Evolutionary conservation across 1,140 invertebrate genomes (phyloP).

Genomic region (Atta cephalotes): DNA sequence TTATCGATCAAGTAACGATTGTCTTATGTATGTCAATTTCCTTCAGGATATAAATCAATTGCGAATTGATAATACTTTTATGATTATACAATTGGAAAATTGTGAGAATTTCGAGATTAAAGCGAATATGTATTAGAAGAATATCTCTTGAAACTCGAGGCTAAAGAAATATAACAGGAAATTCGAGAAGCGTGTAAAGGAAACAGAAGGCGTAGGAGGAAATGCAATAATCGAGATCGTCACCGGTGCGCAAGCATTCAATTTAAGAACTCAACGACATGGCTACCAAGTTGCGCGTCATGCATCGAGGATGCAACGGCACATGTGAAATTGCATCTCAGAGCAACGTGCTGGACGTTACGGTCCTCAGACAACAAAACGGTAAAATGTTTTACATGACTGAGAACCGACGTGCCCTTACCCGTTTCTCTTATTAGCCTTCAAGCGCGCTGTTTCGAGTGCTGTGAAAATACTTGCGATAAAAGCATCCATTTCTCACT

Average conservation of each 20-base stretch:
- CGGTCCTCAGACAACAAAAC: slow-evolving; percentile 57
- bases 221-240: slow-evolving; percentile 33
- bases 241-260: slow-evolving; percentile 39
- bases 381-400: slow-evolving; percentile 70
- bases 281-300: slow-evolving; percentile 51
- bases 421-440: slow-evolving; percentile 17
- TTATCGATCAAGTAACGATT: not conserved
- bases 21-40: not conserved
- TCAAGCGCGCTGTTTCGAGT: slow-evolving; percentile 2
- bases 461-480: slow-evolving; percentile 34
- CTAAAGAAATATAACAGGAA: not conserved
- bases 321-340: slow-evolving; percentile 53
- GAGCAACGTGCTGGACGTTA: slow-evolving; percentile 49
- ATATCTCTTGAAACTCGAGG: not conserved
- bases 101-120: not conserved
- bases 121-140: not conserved
- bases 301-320: slow-evolving; percentile 63
- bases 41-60: not conserved
- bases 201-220: slow-evolving; percentile 19
- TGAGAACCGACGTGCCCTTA: slow-evolving; percentile 19
- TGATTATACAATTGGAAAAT: not conserved
- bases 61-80: not conserved
- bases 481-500: slow-evolving; percentile 33
- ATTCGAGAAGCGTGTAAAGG: not conserved
- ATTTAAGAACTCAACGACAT: slow-evolving; percentile 51